Conservation (phyloP, 1,140 invertebrate genomes). For the Halesus radiatus region DNA sequence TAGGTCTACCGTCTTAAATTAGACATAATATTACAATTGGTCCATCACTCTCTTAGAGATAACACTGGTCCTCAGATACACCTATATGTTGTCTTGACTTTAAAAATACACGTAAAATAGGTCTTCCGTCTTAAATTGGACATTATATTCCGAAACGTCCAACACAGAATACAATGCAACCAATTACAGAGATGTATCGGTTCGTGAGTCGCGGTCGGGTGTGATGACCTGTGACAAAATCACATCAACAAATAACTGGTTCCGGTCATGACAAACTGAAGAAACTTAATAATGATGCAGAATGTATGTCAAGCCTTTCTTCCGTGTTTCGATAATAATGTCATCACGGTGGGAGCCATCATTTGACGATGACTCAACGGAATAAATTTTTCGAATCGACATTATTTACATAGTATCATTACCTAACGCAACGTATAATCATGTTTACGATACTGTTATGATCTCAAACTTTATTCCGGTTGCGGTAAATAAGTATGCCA, state of each 20-base stretch:
- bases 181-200: slow-evolving; percentile 5
- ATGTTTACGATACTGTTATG: neutral
- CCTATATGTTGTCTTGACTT: too few relatives aligned
- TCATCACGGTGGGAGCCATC: neutral
- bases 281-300: neutral
- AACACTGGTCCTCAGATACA: too few relatives aligned
- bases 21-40: too few relatives aligned
- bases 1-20: too few relatives aligned
- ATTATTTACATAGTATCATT: neutral
- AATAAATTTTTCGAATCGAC: neutral
- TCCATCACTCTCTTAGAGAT: too few relatives aligned
- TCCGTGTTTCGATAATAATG: neutral
- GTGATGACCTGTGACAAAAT: neutral
- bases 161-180: too few relatives aligned
- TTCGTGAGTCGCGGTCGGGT: neutral
- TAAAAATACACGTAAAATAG: too few relatives aligned
- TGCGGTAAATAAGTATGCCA: slow-evolving; percentile 3
- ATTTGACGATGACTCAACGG: neutral
- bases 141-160: too few relatives aligned
- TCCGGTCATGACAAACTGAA: neutral
- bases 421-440: neutral
- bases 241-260: neutral
- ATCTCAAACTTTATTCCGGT: neutral
- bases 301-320: slow-evolving; percentile 2
- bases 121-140: too few relatives aligned